A percentile compares a stretch with the other conserved stretches of the same genome.
Evolutionary conservation across 2,888 invertebrate genomes (phyloP).

Genomic region (Ectemnius continuus): DNA sequence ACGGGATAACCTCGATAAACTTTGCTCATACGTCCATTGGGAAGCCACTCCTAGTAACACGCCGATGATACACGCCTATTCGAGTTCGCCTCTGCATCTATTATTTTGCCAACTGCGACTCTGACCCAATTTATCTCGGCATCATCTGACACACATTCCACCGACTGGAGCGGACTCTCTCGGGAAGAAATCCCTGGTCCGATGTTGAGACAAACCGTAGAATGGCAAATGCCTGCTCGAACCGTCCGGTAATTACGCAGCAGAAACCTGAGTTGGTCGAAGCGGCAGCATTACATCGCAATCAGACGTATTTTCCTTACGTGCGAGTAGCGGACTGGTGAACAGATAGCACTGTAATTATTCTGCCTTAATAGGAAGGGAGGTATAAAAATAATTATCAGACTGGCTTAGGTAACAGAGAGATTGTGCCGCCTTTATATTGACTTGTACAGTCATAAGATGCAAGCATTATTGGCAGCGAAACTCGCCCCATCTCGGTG

Average conservation of each 20-base stretch:
- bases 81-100: slow-evolving; percentile 10
- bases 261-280: background rate
- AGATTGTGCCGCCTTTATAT: no score
- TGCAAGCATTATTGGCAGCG: no score
- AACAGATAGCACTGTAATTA: no score
- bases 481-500: no score
- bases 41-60: slow-evolving; percentile 56
- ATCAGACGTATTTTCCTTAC: background rate
- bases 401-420: no score
- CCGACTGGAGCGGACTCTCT: no score
- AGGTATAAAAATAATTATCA: no score
- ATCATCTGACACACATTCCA: background rate
- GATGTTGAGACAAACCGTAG: no score
- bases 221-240: background rate
- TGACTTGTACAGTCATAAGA: no score
- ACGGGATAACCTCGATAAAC: slow-evolving; percentile 62
- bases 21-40: slow-evolving; percentile 39
- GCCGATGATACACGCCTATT: slow-evolving; percentile 15
- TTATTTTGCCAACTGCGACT: background rate
- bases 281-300: background rate
- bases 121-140: background rate
- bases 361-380: no score
- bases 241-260: background rate
- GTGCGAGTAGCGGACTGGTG: background rate
- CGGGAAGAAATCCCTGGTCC: no score